Conservation (phyloP, 2,888 invertebrate genomes). For the Tolmerus cingulatus region DNA sequence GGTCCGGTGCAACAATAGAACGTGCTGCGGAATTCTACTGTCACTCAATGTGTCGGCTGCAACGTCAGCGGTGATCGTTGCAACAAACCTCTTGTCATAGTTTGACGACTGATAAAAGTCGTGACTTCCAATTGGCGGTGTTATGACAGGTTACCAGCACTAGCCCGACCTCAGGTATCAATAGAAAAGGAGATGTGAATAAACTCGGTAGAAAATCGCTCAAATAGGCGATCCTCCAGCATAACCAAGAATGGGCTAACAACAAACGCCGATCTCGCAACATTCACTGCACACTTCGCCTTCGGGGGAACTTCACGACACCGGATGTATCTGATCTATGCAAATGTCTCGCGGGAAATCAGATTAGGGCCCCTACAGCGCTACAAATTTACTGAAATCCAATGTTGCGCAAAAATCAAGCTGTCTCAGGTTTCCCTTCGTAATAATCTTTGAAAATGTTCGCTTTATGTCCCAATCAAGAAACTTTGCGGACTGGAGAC, state of each 20-base stretch:
- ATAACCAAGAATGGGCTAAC: neutral
- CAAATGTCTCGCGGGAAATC: neutral
- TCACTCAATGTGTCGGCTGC: slow-evolving; percentile 42
- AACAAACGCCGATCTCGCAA: neutral
- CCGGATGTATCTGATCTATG: neutral
- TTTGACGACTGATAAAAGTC: slow-evolving; percentile 38
- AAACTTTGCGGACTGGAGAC: neutral
- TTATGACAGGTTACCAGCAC: slow-evolving; percentile 41
- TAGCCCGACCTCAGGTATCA: neutral
- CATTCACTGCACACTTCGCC: neutral
- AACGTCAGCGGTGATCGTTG: slow-evolving; percentile 40
- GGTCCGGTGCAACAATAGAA: slow-evolving; percentile 35
- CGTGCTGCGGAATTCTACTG: slow-evolving; percentile 42
- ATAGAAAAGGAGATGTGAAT: slow-evolving; percentile 28
- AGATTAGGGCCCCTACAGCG: neutral
- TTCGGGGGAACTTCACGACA: neutral
- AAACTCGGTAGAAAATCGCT: neutral
- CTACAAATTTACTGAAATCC: neutral
- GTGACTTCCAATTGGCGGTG: slow-evolving; percentile 43
- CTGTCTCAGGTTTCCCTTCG: neutral
- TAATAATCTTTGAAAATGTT: neutral
- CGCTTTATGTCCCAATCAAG: neutral
- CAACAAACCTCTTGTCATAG: slow-evolving; percentile 38
- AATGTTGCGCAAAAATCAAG: neutral
- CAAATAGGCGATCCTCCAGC: neutral